phyloP scores from a whole-genome alignment of 2,113 vertebrate species.

The Grallaria varia region DNA sequence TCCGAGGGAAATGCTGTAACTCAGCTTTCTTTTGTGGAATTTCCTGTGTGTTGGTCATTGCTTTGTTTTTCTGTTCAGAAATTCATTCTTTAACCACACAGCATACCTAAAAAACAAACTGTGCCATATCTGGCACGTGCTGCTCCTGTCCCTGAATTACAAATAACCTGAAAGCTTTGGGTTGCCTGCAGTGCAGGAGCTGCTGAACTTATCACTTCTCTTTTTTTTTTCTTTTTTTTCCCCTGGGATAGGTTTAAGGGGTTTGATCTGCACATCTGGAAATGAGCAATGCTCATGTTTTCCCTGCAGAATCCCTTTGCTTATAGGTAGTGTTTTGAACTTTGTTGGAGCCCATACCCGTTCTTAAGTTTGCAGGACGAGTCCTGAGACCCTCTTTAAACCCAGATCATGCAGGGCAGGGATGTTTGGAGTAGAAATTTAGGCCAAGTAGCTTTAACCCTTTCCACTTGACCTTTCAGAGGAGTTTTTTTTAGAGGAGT shows the following conservation, averaged over 20 bases:
- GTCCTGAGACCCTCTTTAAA: neutral
- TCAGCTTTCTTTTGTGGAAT: constrained; percentile 41
- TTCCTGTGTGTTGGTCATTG: constrained; percentile 53
- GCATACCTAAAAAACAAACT: constrained; percentile 47
- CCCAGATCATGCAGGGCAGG: accelerated
- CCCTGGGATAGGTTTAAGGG: neutral
- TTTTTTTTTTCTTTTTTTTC: neutral
- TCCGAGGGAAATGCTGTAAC: constrained; percentile 22
- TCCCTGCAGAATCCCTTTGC: neutral
- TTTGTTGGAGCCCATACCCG: neutral
- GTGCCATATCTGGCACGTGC: neutral
- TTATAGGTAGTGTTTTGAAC: neutral
- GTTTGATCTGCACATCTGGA: constrained; percentile 39
- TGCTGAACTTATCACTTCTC: neutral
- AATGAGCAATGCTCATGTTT: neutral
- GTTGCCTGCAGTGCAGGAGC: neutral
- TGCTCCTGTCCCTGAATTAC: neutral
- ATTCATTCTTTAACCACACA: neutral
- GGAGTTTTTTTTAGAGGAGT: neutral
- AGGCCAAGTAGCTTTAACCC: neutral
- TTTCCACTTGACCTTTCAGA: neutral
- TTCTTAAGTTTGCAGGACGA: neutral
- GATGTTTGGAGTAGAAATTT: neutral
- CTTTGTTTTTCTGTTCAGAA: constrained; percentile 45
- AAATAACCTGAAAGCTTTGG: neutral